phyloP scores from a whole-genome alignment of 2,797 vertebrate species.

The Platalea minor region DNA sequence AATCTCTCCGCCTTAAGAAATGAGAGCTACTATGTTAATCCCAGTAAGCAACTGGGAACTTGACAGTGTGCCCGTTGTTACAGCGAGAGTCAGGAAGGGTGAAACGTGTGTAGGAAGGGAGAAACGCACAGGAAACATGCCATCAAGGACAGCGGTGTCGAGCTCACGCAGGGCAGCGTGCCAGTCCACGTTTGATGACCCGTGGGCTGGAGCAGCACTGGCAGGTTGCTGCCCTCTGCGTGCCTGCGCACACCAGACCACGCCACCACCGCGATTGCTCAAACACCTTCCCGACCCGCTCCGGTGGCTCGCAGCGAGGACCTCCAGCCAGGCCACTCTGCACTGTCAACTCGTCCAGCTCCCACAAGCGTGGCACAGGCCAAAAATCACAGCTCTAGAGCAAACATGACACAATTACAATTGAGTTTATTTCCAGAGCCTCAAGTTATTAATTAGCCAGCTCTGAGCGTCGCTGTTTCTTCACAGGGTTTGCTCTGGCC shows the following conservation, averaged over 20 bases:
- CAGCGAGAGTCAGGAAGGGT: neutral
- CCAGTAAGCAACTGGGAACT: neutral
- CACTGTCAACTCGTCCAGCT: neutral
- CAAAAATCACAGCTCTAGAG: slow-evolving; percentile 13
- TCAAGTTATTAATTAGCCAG: slow-evolving; percentile 14
- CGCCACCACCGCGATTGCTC: neutral
- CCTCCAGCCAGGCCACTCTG: neutral
- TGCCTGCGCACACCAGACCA: neutral
- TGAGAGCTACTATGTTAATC: neutral
- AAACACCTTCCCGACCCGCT: neutral
- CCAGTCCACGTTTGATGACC: neutral
- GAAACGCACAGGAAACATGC: slow-evolving; percentile 10
- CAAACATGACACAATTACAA: neutral
- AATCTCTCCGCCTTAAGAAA: neutral
- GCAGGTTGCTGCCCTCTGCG: neutral
- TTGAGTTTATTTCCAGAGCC: neutral
- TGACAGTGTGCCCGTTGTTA: neutral
- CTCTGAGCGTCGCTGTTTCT: neutral
- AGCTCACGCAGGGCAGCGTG: neutral
- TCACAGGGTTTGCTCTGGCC: neutral
- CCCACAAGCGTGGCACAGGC: neutral
- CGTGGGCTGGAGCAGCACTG: neutral
- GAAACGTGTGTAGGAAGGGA: slow-evolving; percentile 28
- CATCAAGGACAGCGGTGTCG: slow-evolving; percentile 1
- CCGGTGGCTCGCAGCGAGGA: rapidly evolving